These are phyloP conservation scores for Alviniconcha strummeri DNA, from an alignment of 2,888 invertebrate genomes.

Conservation along the genomic window DNA sequence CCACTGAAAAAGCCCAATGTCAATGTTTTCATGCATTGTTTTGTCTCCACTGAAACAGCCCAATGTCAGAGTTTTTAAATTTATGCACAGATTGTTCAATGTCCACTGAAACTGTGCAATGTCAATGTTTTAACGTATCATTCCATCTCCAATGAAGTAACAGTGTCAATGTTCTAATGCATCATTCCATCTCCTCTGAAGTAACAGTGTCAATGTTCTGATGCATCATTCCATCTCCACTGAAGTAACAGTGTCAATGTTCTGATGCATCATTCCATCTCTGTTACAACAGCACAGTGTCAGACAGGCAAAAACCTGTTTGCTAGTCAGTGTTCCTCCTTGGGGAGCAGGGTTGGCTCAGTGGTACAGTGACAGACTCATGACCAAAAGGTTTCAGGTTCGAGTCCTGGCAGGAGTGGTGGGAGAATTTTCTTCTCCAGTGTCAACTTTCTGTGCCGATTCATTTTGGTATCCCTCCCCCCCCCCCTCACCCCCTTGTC, in stretches of 20 bases:
- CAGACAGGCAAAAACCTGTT: conserved; percentile 74
- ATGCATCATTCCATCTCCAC: conserved; percentile 95
- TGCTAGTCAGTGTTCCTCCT: too few species aligned
- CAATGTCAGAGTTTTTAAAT: conserved; percentile 92
- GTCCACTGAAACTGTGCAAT: conserved; percentile 75
- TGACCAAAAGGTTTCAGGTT: too few species aligned
- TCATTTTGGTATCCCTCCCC: too few species aligned
- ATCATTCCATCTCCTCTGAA: conserved; percentile 92
- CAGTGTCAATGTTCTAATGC: conserved; percentile 95
- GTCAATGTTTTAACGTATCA: conserved; percentile 96
- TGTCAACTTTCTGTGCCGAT: too few species aligned
- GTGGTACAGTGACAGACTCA: too few species aligned
- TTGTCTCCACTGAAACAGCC: conserved; percentile 85
- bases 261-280: conserved; percentile 97
- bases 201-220: conserved; percentile 93
- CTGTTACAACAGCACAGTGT: conserved; percentile 83
- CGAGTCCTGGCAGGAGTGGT: too few species aligned
- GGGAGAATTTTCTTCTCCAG: too few species aligned
- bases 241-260: conserved; percentile 88
- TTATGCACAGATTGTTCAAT: too few species aligned
- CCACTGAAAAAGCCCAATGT: conserved; percentile 82
- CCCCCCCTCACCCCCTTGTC: too few species aligned
- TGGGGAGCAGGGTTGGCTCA: too few species aligned
- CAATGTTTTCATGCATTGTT: conserved; percentile 96
- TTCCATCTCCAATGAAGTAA: conserved; percentile 87